A percentile compares a stretch with the other conserved stretches of the same genome.
These are phyloP conservation scores for Heteromurus nitidus DNA, from an alignment of 2,888 invertebrate genomes.

Conservation along the genomic window DNA sequence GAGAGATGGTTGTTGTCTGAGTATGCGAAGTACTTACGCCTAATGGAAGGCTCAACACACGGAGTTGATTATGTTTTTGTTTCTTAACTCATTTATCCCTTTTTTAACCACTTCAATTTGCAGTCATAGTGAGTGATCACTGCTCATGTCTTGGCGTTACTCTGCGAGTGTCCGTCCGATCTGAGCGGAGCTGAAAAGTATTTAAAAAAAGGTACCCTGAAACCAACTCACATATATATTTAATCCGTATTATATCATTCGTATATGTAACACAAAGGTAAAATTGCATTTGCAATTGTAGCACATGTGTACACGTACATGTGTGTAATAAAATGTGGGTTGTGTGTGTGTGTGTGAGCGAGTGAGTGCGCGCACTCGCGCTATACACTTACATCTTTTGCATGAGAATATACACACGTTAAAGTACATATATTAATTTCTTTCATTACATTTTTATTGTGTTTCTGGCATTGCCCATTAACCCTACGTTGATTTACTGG, in stretches of 20 bases:
- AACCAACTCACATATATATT: constrained; percentile 15
- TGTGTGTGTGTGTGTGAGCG: no score
- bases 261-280: no score
- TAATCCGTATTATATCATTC: no score
- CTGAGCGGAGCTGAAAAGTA: not conserved
- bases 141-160: constrained; percentile 27
- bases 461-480: not conserved
- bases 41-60: no score
- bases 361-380: no score
- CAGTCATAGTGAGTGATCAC: constrained; percentile 28
- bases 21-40: no score
- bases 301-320: no score
- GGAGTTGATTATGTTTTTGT: no score
- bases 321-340: no score
- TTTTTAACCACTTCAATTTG: constrained; percentile 5
- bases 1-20: no score
- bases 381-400: constrained; percentile 5
- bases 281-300: no score
- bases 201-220: constrained; percentile 30
- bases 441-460: not conserved
- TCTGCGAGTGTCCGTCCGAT: no score
- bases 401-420: not conserved
- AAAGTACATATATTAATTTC: not conserved
- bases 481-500: constrained; percentile 11
- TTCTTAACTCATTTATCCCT: constrained; percentile 21